Percentiles rank a stretch among this genome's conserved stretches.
phyloP scores from a whole-genome alignment of 2,113 vertebrate species.

The Oncorhynchus gorbuscha region DNA sequence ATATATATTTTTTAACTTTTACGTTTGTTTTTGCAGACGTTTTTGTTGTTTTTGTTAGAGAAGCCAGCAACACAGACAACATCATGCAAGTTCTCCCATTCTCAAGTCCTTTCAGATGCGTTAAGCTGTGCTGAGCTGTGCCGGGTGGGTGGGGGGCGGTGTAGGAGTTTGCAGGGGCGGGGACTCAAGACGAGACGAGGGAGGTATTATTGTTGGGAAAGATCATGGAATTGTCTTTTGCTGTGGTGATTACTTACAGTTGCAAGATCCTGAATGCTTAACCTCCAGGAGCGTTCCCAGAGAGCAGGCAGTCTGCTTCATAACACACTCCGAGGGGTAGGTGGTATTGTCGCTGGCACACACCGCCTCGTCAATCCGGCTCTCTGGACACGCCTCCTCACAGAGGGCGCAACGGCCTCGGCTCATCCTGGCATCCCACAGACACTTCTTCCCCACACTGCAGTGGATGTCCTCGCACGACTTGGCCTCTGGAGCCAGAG shows the following conservation, averaged over 20 bases:
- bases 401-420: constrained; percentile 91
- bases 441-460: constrained; percentile 89
- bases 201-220: constrained; percentile 59
- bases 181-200: constrained; percentile 32
- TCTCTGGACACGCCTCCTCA: constrained; percentile 87
- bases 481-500: constrained; percentile 85
- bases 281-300: constrained; percentile 92
- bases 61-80: constrained; percentile 68
- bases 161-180: constrained; percentile 26
- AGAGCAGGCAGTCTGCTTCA: constrained; percentile 96
- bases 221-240: constrained; percentile 74
- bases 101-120: constrained; percentile 72
- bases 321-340: constrained; percentile 94
- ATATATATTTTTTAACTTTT: no score
- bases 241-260: constrained; percentile 90
- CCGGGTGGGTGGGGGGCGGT: constrained; percentile 43
- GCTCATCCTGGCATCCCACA: constrained; percentile 92
- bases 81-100: constrained; percentile 75
- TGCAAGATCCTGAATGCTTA: constrained; percentile 98
- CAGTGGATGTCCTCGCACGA: constrained; percentile 98
- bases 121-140: constrained; percentile 76
- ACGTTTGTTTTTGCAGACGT: constrained; percentile 23
- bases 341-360: constrained; percentile 98
- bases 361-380: constrained; percentile 89
- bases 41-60: constrained; percentile 47